Evolutionary conservation across 1,140 invertebrate species (phyloP).

Genomic region (Eumeta japonica): DNA sequence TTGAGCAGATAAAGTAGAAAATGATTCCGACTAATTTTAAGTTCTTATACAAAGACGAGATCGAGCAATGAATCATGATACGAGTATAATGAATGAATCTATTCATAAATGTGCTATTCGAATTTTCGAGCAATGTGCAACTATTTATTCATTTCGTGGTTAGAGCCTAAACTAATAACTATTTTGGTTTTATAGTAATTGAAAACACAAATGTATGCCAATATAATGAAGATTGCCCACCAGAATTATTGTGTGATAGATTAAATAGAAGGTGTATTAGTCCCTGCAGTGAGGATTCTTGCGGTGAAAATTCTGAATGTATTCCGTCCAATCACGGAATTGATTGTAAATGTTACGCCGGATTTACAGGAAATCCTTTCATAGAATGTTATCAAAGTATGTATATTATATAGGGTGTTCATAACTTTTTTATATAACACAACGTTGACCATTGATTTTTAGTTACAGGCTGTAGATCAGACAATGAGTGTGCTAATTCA

Average conservation of each 20-base stretch:
- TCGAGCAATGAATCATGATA: no score
- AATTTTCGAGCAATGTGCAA: no score
- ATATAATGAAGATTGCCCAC: constrained; percentile 86
- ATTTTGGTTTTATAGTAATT: constrained; percentile 64
- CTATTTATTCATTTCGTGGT: no score
- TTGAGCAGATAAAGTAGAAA: no score
- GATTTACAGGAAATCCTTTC: constrained; percentile 78
- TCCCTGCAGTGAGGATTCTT: constrained; percentile 79
- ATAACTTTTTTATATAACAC: constrained; percentile 22
- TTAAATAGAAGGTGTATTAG: constrained; percentile 80
- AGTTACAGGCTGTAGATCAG: constrained; percentile 67
- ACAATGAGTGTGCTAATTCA: constrained; percentile 67
- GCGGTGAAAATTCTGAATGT: constrained; percentile 83
- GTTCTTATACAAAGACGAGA: constrained; percentile 63
- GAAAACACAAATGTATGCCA: constrained; percentile 74
- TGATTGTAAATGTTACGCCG: constrained; percentile 74
- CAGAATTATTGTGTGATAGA: constrained; percentile 76
- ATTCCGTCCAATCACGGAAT: constrained; percentile 73
- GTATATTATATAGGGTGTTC: constrained; percentile 66
- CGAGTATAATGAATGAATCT: no score
- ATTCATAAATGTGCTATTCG: no score
- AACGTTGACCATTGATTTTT: constrained; percentile 26
- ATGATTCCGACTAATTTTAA: no score
- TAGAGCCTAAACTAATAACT: no score
- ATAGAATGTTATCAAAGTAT: constrained; percentile 67